Evolutionary conservation across 2,113 vertebrate genomes (phyloP).

Genomic region (Pygathrix nemaeus): DNA sequence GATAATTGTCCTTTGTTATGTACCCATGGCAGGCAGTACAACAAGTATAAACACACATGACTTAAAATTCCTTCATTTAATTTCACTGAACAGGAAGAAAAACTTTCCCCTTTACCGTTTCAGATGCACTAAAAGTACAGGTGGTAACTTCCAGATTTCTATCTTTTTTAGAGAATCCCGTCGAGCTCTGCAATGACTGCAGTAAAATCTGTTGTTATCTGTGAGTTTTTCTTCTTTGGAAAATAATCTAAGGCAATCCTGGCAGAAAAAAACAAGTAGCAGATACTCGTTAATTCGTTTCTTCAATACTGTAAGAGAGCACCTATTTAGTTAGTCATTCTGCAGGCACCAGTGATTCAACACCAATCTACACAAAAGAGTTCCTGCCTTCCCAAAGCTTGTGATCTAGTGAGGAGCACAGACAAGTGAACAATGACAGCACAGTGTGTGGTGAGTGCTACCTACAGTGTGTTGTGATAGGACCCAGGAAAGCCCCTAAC

Average conservation of each 20-base stretch:
- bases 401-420: not conserved
- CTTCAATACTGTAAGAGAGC: not conserved
- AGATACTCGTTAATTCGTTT: not conserved
- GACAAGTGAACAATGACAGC: not conserved
- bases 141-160: conserved; percentile 99
- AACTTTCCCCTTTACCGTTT: conserved; percentile 89
- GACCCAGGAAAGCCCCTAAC: not conserved
- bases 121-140: conserved; percentile 95
- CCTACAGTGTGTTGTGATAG: not conserved
- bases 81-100: not conserved
- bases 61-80: not conserved
- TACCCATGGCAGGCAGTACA: not conserved
- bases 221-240: conserved; percentile 98
- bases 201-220: conserved; percentile 97
- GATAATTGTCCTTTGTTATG: not conserved
- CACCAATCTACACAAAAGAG: not conserved
- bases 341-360: not conserved
- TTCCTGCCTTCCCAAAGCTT: not conserved
- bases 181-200: conserved; percentile 95
- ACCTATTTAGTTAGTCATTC: not conserved
- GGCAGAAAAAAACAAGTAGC: conserved; percentile 30
- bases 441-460: not conserved
- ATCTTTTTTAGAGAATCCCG: conserved; percentile 97
- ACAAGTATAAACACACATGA: not conserved
- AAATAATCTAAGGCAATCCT: conserved; percentile 98